phyloP scores from a whole-genome alignment of 2,113 vertebrate genomes.

The Tragulus kanchil region DNA sequence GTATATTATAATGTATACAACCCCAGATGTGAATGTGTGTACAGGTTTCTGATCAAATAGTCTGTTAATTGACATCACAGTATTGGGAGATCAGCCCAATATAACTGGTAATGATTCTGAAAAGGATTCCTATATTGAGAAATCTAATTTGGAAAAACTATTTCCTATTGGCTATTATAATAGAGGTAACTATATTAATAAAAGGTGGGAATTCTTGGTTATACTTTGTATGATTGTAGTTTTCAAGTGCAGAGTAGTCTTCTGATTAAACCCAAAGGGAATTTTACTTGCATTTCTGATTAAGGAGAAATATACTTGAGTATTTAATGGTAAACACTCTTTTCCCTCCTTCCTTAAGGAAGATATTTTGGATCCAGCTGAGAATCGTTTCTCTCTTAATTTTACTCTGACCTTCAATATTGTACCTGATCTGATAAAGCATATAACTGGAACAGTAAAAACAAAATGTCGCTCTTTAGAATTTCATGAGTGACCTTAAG shows the following conservation, averaged over 20 bases:
- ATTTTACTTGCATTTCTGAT: constrained; percentile 42
- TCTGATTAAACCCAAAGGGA: neutral
- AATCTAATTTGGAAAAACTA: constrained; percentile 42
- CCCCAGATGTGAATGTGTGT: neutral
- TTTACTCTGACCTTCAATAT: neutral
- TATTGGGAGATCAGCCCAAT: constrained; percentile 13
- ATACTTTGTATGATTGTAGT: constrained; percentile 12
- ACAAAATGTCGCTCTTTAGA: neutral
- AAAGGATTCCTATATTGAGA: neutral
- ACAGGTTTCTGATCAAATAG: constrained; percentile 58
- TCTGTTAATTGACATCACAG: neutral
- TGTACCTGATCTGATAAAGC: neutral
- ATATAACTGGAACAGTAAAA: neutral
- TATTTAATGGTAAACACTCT: neutral
- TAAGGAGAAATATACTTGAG: constrained; percentile 6
- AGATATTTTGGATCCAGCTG: constrained; percentile 2
- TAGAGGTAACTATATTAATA: neutral
- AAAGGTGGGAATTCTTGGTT: constrained; percentile 14
- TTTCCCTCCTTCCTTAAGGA: neutral
- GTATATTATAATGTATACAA: neutral
- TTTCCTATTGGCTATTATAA: neutral
- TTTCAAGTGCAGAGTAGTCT: neutral
- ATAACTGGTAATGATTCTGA: constrained; percentile 35
- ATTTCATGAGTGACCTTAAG: neutral
- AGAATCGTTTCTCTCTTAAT: constrained; percentile 6